Percentiles rank a stretch among this genome's conserved stretches.
Evolutionary conservation across 2,113 vertebrate species (phyloP).

Genomic region (Petrocephalus zakoni): DNA sequence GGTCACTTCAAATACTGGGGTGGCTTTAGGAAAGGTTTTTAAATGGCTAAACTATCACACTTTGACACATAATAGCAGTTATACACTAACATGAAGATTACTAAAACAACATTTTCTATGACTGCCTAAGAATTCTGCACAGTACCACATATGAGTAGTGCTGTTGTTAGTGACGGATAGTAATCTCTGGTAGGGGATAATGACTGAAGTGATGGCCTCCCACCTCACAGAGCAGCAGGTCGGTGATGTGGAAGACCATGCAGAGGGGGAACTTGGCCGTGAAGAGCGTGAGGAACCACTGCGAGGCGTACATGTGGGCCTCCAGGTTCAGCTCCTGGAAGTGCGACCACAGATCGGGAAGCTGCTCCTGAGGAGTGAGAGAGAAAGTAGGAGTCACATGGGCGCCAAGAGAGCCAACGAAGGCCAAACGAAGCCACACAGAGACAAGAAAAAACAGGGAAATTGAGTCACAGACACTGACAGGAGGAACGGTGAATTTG

Average conservation of each 20-base stretch:
- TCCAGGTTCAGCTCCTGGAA: constrained; percentile 87
- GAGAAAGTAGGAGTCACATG: neutral
- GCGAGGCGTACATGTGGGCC: constrained; percentile 98
- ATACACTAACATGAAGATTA: neutral
- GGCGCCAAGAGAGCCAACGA: neutral
- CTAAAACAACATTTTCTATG: neutral
- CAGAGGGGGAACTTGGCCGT: constrained; percentile 99
- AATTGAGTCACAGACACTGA: neutral
- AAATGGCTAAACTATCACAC: neutral
- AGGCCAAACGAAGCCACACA: neutral
- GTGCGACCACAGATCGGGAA: constrained; percentile 83
- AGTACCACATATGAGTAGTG: neutral
- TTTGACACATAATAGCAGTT: neutral
- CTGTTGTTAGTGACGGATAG: neutral
- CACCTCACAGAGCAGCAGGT: constrained; percentile 96
- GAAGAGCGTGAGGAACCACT: constrained; percentile 98
- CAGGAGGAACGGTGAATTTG: neutral
- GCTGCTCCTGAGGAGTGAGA: constrained; percentile 71
- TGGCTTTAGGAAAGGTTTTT: neutral
- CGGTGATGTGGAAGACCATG: constrained; percentile 99
- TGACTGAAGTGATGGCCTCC: neutral
- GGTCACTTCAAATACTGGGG: neutral
- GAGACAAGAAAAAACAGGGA: neutral
- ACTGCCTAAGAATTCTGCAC: neutral
- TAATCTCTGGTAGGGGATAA: neutral